Conservation (phyloP, 2,888 invertebrate species). For the Halictus quadricinctus region DNA sequence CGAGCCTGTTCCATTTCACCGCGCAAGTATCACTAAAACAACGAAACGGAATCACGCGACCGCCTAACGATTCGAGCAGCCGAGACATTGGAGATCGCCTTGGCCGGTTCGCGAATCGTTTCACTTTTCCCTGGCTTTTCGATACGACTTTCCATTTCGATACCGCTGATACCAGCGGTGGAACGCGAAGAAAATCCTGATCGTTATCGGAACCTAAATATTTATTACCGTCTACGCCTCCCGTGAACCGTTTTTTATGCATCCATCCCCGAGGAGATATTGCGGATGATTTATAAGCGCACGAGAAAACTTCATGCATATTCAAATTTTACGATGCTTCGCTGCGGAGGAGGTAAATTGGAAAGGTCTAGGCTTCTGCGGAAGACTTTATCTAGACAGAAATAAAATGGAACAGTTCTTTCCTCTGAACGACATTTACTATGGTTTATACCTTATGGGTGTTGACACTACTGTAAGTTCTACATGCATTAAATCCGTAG, state of each 20-base stretch:
- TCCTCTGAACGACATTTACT: background rate
- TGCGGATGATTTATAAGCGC: background rate
- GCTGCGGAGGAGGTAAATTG: background rate
- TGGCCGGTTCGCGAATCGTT: slow-evolving; percentile 11
- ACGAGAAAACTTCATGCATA: background rate
- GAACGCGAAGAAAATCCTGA: background rate
- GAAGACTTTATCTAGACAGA: background rate
- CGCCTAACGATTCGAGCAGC: background rate
- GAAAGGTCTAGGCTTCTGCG: background rate
- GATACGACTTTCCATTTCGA: slow-evolving; percentile 46
- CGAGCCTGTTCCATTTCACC: slow-evolving; percentile 47
- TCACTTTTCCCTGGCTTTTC: slow-evolving; percentile 28
- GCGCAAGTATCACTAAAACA: slow-evolving; percentile 41
- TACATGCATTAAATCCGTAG: background rate
- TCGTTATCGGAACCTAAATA: background rate
- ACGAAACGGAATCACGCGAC: slow-evolving; percentile 26
- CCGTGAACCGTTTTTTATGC: background rate
- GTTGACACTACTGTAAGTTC: background rate
- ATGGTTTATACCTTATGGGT: background rate
- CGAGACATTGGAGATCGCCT: background rate
- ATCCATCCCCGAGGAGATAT: background rate
- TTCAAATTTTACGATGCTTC: background rate
- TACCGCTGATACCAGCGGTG: background rate
- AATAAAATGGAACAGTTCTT: background rate
- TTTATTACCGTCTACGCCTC: background rate